A percentile compares a stretch with the other conserved stretches of the same genome.
These are phyloP conservation scores for Lepidurus packardi DNA, from an alignment of 1,140 invertebrate species.

Conservation along the genomic window DNA sequence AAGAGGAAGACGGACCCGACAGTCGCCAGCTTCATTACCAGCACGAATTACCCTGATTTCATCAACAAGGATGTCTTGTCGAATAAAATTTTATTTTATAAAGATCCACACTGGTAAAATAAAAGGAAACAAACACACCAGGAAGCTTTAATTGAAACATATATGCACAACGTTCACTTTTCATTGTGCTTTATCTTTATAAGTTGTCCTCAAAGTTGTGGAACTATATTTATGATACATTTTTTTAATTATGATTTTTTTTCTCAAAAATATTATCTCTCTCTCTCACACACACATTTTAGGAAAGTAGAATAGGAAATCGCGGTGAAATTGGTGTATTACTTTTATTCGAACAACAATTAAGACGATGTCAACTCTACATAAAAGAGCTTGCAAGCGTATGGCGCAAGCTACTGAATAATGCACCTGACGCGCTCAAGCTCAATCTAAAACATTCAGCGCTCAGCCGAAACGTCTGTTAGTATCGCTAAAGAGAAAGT, in stretches of 20 bases:
- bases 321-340: too few species aligned
- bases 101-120: not conserved
- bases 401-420: not conserved
- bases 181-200: too few species aligned
- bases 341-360: too few species aligned
- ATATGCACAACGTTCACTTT: too few species aligned
- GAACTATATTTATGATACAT: too few species aligned
- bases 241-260: too few species aligned
- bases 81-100: not conserved
- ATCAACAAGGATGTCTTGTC: not conserved
- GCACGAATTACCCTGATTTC: not conserved
- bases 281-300: too few species aligned
- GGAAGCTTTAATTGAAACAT: not conserved
- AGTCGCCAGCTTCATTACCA: slow-evolving; percentile 1
- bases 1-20: not conserved
- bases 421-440: not conserved
- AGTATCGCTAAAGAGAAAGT: not conserved
- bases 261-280: too few species aligned
- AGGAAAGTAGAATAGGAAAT: too few species aligned
- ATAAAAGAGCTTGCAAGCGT: not conserved
- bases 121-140: not conserved
- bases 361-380: too few species aligned
- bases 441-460: not conserved
- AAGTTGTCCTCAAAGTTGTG: too few species aligned
- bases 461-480: not conserved